Percentiles rank a stretch among this genome's conserved stretches.
These are phyloP conservation scores for Semotilus atromaculatus DNA, from an alignment of 2,797 vertebrate genomes.

Conservation along the genomic window DNA sequence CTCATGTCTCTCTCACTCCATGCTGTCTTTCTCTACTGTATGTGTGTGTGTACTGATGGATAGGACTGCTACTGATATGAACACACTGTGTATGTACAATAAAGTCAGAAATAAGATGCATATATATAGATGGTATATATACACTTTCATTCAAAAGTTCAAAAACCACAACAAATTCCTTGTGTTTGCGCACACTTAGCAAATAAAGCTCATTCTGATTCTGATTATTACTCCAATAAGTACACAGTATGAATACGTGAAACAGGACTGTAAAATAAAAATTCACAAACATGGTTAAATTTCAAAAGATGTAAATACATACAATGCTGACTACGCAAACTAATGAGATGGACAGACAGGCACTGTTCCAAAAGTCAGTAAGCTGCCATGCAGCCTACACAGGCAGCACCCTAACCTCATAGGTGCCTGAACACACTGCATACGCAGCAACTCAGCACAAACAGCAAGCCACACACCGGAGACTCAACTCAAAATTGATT, in stretches of 20 bases:
- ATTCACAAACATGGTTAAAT: not conserved
- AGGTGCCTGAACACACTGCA: not conserved
- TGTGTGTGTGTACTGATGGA: not conserved
- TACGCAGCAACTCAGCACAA: not conserved
- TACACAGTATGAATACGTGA: too few relatives aligned
- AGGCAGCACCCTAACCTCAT: not conserved
- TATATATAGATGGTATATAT: not conserved
- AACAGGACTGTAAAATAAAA: too few relatives aligned
- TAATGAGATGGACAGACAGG: not conserved
- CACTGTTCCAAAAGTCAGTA: not conserved
- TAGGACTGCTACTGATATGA: not conserved
- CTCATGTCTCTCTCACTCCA: constrained; percentile 33
- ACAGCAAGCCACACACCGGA: not conserved
- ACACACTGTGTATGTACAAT: not conserved
- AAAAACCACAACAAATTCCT: too few relatives aligned
- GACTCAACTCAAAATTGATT: not conserved
- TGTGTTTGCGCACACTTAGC: too few relatives aligned
- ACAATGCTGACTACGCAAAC: not conserved
- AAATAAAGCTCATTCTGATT: too few relatives aligned
- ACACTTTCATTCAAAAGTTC: not conserved
- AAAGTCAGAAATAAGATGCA: not conserved
- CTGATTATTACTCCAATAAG: too few relatives aligned
- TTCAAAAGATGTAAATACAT: not conserved
- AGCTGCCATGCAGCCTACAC: not conserved
- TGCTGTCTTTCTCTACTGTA: constrained; percentile 21